Base-by-base conservation (phyloP, 2,797 vertebrate genomes). In the Enteromius mattozi region DNA sequence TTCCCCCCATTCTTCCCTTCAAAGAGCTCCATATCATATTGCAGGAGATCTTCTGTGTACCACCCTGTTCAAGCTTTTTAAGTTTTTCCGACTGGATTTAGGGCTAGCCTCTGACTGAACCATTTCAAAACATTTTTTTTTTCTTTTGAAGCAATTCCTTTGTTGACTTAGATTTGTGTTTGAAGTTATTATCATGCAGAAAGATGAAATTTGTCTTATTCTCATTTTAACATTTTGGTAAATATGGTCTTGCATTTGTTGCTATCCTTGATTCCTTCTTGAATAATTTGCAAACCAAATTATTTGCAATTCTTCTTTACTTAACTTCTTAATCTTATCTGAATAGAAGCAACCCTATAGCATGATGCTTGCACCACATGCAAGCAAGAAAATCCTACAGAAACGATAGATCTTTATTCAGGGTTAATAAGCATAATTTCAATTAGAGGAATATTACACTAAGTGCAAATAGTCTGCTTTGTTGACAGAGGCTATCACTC, bases 101-200 rank as follows among this genome's bases (percentile, higher is more conserved):
- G 24, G 9, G 33, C 17, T 51, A 19, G 71, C 27, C 27, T 35
- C 27, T 13, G 59, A 49, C 27, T 49, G 45, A 30, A 4, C 71
- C 8, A 21, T 33, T 30, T 49, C 27, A 74, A 33, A 72, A 72
- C 9, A 47, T 49, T 51, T 4, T 17, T 30, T 7, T 9, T 47
- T n/a, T n/a, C 7, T 72, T 47, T 16, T 47, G 69, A 71, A 47
- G 42, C 14, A 3, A 5, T 45, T 30, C 24, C 71, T 74, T 51
- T 74, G 45, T 74, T 51, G 71, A 74, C 45, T 19, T 49, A 72
- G 45, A 74, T 33, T 74, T 74, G 27, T 51, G 69, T 72, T 47
- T 72, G n/a, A 47, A 16, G 71, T 51, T 74, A 74, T 51, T 74
- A 49, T 51, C 45, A 30, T 19, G 8, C 27, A 21, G 45, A 19